Evolutionary conservation across 1,140 invertebrate genomes (phyloP), one percentile per base, ranked within the genome.

Genomic region (Wasmannia auropunctata): DNA sequence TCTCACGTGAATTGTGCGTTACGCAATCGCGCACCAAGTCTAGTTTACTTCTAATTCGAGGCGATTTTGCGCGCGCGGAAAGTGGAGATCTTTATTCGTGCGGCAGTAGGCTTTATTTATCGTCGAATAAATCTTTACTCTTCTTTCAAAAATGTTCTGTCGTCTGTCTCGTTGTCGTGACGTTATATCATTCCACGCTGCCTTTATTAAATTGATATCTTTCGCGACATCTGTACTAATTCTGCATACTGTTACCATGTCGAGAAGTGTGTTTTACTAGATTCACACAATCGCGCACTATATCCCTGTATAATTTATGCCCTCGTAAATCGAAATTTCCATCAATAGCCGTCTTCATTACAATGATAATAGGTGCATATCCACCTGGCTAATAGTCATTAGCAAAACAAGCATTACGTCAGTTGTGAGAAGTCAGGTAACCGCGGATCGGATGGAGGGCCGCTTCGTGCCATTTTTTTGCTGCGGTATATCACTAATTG

Each of bases 321-420:
- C 25, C 58, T 43, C 3, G 22, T 56, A 40, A 54, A 67, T 67
- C 8, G 14, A 72, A 70, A 56, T 81, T 81, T 81, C 37, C 49
- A 11, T 67, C 43, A 34, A 51, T 37, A 63, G 5, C 1, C 16
- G 6, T 37, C 43, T n/a, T 46, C 34, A 34, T 58, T 58, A 11
- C 34, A 34, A 58, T 34, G 67, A 43, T 22, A 60, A 83, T 83
- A 56, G n/a, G 1, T 46, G 25, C 14, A 46, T 60, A 58, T 58
- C 0, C 6, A 43, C 2, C n/a, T 25, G 19, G n/a, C 14, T 72
- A 34, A 83, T 72, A 81, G 22, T 51, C 54, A 16, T 76, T 70
- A 51, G 69, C 51, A 76, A 86, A 89, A 89, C 54, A 86, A 22
- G 34, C n/a, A 58, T 89, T 88, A 75, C 69, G 46, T 89, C 84